A percentile compares a stretch with the other conserved stretches of the same genome.
phyloP scores from a whole-genome alignment of 37 sponge, comb jelly and placozoan species.

The Theonella swinhoei region DNA sequence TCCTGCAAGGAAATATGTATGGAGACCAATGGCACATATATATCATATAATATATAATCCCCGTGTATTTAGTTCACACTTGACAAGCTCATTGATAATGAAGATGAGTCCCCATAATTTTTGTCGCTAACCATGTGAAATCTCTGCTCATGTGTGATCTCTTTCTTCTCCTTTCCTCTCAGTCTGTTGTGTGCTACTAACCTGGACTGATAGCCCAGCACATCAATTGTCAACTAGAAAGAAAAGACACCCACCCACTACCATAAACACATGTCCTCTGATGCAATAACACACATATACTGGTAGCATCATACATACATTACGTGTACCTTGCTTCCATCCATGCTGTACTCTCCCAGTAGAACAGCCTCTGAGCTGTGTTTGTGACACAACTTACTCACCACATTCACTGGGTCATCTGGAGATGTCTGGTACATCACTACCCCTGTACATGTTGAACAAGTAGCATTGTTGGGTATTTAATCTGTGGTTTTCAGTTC shows the following conservation, averaged over 20 bases:
- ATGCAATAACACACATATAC: not conserved
- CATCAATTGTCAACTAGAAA: not conserved
- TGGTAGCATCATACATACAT: not conserved
- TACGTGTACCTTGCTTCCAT: conserved; percentile 42
- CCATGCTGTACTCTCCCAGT: conserved; percentile 40
- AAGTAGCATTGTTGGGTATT: not conserved
- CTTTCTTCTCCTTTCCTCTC: conserved; percentile 1
- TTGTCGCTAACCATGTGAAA: conserved; percentile 68
- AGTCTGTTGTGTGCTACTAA: not conserved
- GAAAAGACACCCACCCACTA: conserved; percentile 30
- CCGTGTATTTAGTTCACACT: too few relatives aligned
- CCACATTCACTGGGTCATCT: conserved; percentile 50
- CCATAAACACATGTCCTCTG: not conserved
- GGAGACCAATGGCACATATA: not conserved
- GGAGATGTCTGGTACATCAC: conserved; percentile 78
- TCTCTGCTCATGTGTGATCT: conserved; percentile 55
- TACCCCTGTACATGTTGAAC: conserved; percentile 28
- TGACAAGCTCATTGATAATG: too few relatives aligned
- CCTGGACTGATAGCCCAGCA: not conserved
- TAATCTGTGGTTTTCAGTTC: not conserved
- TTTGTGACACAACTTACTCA: conserved; percentile 44
- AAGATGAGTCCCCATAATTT: too few relatives aligned
- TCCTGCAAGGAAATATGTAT: conserved; percentile 20
- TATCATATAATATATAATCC: too few relatives aligned
- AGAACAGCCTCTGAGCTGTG: conserved; percentile 41